Evolutionary conservation across 2,797 vertebrate genomes (phyloP).

Genomic region (Leptodactylus fallax): DNA sequence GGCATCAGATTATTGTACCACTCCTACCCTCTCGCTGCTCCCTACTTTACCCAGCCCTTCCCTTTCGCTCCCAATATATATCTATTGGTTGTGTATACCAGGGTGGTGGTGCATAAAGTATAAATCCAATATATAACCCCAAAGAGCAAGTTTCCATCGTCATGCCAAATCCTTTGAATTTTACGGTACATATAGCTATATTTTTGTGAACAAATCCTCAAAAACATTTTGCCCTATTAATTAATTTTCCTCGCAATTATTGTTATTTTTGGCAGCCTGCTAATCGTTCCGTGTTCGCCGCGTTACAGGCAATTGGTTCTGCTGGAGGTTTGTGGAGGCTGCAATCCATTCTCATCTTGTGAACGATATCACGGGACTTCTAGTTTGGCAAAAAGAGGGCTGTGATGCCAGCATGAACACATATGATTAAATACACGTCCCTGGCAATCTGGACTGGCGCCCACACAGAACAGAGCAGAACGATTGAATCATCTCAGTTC

Average conservation of each 20-base stretch:
- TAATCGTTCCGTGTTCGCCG: neutral
- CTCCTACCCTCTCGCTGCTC: too few species aligned
- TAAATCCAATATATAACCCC: too few species aligned
- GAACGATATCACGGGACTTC: conserved; percentile 18
- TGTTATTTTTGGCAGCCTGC: neutral
- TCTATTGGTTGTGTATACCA: too few species aligned
- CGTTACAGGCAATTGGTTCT: neutral
- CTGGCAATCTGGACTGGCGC: conserved; percentile 25
- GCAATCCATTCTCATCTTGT: conserved; percentile 20
- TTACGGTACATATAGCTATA: neutral
- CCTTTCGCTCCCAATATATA: too few species aligned
- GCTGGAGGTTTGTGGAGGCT: neutral
- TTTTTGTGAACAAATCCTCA: neutral
- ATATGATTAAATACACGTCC: conserved; percentile 33
- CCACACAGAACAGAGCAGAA: neutral
- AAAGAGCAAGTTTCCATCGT: too few species aligned
- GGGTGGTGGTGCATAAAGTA: too few species aligned
- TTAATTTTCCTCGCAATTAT: neutral
- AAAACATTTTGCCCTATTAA: conserved; percentile 1
- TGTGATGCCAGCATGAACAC: neutral
- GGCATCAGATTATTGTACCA: too few species aligned
- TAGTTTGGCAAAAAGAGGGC: neutral
- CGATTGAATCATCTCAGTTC: neutral
- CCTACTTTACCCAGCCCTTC: too few species aligned
- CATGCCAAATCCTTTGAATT: neutral